Evolutionary conservation across 1,140 invertebrate species (phyloP).

Genomic region (Prorops nasuta): DNA sequence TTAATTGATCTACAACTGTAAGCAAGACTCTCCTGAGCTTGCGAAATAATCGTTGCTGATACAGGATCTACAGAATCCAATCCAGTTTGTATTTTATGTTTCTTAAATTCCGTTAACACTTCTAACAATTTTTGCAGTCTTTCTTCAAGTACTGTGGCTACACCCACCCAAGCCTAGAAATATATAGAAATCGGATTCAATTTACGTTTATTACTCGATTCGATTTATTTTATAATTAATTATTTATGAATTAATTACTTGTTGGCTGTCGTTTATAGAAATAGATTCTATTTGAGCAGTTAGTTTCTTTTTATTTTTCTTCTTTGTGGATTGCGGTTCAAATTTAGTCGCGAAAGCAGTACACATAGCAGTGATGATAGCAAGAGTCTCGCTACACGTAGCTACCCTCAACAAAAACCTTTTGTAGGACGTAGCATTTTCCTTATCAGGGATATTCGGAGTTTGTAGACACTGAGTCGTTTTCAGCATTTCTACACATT

Average conservation of each 20-base stretch:
- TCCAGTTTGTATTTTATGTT: constrained; percentile 37
- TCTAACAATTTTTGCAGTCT: constrained; percentile 39
- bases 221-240: neutral
- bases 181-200: constrained; percentile 8
- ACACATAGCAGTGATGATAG: constrained; percentile 47
- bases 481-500: constrained; percentile 39
- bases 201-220: constrained; percentile 2
- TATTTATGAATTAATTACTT: constrained; percentile 25
- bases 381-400: constrained; percentile 51
- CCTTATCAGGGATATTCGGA: constrained; percentile 34
- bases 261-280: constrained; percentile 31
- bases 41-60: constrained; percentile 29
- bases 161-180: constrained; percentile 44
- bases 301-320: constrained; percentile 49
- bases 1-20: constrained; percentile 46
- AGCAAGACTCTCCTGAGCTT: constrained; percentile 41
- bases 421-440: constrained; percentile 42
- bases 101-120: constrained; percentile 41
- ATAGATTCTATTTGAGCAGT: constrained; percentile 36
- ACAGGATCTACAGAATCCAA: constrained; percentile 30
- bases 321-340: constrained; percentile 32
- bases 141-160: constrained; percentile 37
- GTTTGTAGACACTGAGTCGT: constrained; percentile 33
- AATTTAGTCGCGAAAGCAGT: constrained; percentile 32
- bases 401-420: constrained; percentile 45